Evolutionary conservation across 2,797 vertebrate genomes (phyloP).

Genomic region (Leuciscus waleckii): DNA sequence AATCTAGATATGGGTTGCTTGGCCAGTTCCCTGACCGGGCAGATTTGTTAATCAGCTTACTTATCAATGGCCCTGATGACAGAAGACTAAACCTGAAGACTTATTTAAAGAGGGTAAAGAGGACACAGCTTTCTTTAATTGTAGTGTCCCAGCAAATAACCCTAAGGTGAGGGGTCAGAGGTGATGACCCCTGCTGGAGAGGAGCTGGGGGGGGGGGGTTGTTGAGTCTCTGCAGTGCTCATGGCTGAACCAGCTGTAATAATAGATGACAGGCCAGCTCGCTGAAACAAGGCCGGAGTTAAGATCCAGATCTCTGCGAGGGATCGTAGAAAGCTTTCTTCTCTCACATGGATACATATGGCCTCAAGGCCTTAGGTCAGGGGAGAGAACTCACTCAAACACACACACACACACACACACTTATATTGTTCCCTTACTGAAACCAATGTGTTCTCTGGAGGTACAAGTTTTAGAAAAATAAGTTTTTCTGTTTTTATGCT

Average conservation of each 20-base stretch:
- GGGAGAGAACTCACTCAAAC: background rate
- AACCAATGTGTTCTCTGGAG: slow-evolving; percentile 7
- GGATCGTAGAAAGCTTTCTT: slow-evolving; percentile 55
- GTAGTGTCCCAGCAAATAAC: slow-evolving; percentile 77
- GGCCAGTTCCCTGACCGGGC: slow-evolving; percentile 30
- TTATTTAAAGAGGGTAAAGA: slow-evolving; percentile 68
- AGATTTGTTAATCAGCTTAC: slow-evolving; percentile 79
- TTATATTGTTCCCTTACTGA: background rate
- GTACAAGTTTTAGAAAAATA: background rate
- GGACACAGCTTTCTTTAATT: slow-evolving; percentile 73
- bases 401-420: background rate
- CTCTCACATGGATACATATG: slow-evolving; percentile 36
- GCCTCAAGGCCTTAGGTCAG: slow-evolving; percentile 43
- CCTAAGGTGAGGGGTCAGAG: slow-evolving; percentile 72
- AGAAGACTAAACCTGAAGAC: slow-evolving; percentile 66
- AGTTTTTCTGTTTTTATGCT: background rate
- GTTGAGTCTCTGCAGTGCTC: slow-evolving; percentile 71
- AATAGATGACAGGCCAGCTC: slow-evolving; percentile 68
- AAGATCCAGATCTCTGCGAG: slow-evolving; percentile 36
- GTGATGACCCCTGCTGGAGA: slow-evolving; percentile 74
- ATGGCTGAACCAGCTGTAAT: slow-evolving; percentile 82
- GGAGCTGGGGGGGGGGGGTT: slow-evolving; percentile 60
- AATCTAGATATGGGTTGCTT: slow-evolving; percentile 4
- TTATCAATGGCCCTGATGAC: slow-evolving; percentile 77
- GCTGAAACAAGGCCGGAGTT: slow-evolving; percentile 76